These are phyloP conservation scores for Acleris sparsana DNA, from an alignment of 2,888 invertebrate species.

Conservation along the genomic window DNA sequence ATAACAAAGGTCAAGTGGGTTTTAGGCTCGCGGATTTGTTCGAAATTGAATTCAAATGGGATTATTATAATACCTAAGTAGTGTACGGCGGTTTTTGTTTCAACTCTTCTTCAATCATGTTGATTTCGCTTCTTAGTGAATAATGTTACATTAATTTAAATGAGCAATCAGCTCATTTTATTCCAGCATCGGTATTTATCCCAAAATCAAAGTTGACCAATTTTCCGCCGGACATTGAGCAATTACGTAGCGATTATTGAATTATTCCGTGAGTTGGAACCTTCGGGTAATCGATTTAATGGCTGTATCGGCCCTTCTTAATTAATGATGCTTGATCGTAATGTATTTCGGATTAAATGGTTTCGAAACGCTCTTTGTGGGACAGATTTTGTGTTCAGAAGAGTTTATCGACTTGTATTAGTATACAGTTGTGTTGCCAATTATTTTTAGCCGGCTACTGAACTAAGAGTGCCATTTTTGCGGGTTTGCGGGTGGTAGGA, in stretches of 20 bases:
- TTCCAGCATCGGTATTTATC: background rate
- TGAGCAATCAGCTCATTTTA: background rate
- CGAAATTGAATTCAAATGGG: too few species aligned
- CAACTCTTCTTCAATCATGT: too few species aligned
- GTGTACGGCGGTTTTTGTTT: too few species aligned
- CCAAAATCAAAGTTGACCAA: conserved; percentile 2
- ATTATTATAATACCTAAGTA: too few species aligned
- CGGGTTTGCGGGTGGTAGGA: too few species aligned
- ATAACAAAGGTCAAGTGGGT: too few species aligned
- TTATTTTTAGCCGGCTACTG: too few species aligned
- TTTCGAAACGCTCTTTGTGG: background rate
- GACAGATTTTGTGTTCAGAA: background rate
- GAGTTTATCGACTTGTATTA: background rate
- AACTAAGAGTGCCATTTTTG: too few species aligned
- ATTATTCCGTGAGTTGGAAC: conserved; percentile 18
- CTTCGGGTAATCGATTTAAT: conserved; percentile 28
- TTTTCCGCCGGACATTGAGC: conserved; percentile 16
- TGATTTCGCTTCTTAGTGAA: too few species aligned
- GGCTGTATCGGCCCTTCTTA: conserved; percentile 20
- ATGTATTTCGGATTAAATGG: conserved; percentile 17
- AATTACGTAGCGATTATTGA: conserved; percentile 24
- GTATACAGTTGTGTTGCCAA: background rate
- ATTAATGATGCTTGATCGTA: conserved; percentile 26
- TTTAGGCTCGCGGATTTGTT: too few species aligned
- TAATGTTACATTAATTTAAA: too few species aligned